Conservation (phyloP, 2,113 vertebrate genomes). For the Hyla sarda region DNA sequence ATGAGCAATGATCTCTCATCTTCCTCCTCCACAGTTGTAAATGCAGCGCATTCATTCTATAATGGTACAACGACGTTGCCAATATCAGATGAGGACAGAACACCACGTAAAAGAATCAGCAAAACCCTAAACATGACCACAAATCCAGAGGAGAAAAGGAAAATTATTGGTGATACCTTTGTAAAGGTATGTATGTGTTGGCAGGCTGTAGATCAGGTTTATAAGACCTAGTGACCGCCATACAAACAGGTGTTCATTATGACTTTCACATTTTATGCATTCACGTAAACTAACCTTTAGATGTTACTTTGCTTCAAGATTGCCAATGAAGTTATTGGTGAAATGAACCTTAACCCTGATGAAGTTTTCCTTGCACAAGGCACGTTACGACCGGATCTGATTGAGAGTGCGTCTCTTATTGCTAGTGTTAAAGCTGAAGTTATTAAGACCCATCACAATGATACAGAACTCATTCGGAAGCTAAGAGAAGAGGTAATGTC, state of each 20-base stretch:
- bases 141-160: slow-evolving; percentile 97
- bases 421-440: slow-evolving; percentile 96
- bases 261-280: accelerated
- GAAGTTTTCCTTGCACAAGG: slow-evolving; percentile 97
- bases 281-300: background rate
- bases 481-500: slow-evolving; percentile 89
- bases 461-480: slow-evolving; percentile 97
- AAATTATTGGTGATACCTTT: slow-evolving; percentile 98
- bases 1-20: background rate
- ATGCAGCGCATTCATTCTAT: slow-evolving; percentile 97
- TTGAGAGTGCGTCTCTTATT: slow-evolving; percentile 93
- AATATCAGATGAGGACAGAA: slow-evolving; percentile 97
- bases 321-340: slow-evolving; percentile 96
- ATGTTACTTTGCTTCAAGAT: slow-evolving; percentile 74
- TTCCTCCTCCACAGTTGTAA: slow-evolving; percentile 82
- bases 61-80: slow-evolving; percentile 97
- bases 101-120: slow-evolving; percentile 96
- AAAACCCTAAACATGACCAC: slow-evolving; percentile 99
- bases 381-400: slow-evolving; percentile 94
- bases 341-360: slow-evolving; percentile 97
- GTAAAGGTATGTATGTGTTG: slow-evolving; percentile 82
- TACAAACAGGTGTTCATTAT: background rate
- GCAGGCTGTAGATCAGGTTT: background rate
- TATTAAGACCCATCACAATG: slow-evolving; percentile 99
- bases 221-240: background rate